These are phyloP conservation scores for Brienomyrus brachyistius DNA, from an alignment of 2,113 vertebrate genomes.

Conservation along the genomic window DNA sequence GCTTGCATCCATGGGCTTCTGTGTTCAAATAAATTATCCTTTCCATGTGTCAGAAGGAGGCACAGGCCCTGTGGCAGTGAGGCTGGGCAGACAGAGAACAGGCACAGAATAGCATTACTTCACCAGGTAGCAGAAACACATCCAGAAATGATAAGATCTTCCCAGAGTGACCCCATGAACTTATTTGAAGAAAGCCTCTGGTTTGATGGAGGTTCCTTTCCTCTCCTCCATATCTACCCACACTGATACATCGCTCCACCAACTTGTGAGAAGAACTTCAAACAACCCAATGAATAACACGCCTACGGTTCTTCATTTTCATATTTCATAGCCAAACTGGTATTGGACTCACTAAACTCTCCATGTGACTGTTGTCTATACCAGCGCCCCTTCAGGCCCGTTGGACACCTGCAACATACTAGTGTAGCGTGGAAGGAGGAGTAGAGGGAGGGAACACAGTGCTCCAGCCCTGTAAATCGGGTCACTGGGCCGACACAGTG, in stretches of 20 bases:
- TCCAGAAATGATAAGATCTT: background rate
- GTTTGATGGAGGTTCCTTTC: background rate
- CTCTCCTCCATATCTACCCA: background rate
- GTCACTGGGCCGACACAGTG: background rate
- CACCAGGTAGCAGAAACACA: background rate
- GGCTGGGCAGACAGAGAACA: conserved; percentile 33
- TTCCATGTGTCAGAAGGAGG: conserved; percentile 23
- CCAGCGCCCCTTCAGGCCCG: background rate
- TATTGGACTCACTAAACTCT: background rate
- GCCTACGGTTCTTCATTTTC: background rate
- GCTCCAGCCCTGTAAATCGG: background rate
- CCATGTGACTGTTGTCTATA: background rate
- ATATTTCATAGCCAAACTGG: background rate
- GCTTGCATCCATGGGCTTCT: background rate
- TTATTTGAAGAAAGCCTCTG: background rate
- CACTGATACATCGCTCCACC: background rate
- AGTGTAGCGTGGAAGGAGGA: background rate
- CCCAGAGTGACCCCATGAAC: background rate
- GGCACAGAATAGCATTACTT: conserved; percentile 8
- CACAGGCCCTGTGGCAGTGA: conserved; percentile 47
- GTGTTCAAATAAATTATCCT: background rate
- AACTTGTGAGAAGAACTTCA: background rate
- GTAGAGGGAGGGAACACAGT: background rate
- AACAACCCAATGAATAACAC: background rate
- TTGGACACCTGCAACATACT: background rate